Conservation (phyloP, 2,797 vertebrate species). For the Botia almorhae region DNA sequence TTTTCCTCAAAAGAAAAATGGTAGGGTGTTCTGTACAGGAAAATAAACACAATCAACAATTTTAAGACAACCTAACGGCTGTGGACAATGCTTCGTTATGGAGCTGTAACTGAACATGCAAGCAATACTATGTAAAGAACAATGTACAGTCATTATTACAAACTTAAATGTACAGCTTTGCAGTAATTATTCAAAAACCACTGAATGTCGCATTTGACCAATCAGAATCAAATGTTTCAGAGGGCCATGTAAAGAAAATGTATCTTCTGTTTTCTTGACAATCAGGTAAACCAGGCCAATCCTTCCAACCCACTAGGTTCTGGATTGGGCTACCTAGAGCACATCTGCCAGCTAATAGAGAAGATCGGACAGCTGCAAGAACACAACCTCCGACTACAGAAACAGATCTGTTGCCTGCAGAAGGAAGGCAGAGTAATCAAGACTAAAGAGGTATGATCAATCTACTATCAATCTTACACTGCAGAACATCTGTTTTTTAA, state of each 20-base stretch:
- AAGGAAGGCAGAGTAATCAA: slow-evolving; percentile 76
- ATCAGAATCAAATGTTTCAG: too few relatives aligned
- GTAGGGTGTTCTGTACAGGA: background rate
- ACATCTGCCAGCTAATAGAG: slow-evolving; percentile 89
- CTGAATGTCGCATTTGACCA: too few relatives aligned
- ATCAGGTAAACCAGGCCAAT: slow-evolving; percentile 76
- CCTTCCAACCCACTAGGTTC: slow-evolving; percentile 75
- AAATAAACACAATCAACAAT: background rate
- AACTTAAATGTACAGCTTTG: background rate
- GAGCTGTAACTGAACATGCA: background rate
- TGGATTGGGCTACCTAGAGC: slow-evolving; percentile 86
- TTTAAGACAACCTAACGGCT: background rate
- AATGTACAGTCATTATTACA: too few relatives aligned
- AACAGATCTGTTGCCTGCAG: slow-evolving; percentile 81
- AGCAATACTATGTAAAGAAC: too few relatives aligned
- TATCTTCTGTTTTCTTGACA: slow-evolving; percentile 13
- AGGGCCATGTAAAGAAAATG: background rate
- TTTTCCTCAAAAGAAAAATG: background rate
- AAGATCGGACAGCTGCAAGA: slow-evolving; percentile 90
- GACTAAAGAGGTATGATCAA: slow-evolving; percentile 79
- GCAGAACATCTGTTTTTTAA: background rate
- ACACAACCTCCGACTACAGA: slow-evolving; percentile 83
- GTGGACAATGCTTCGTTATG: background rate
- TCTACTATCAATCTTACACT: background rate
- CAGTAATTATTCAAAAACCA: background rate